phyloP scores from a whole-genome alignment of 2,888 invertebrate genomes.

The Phyto melanocephala region DNA sequence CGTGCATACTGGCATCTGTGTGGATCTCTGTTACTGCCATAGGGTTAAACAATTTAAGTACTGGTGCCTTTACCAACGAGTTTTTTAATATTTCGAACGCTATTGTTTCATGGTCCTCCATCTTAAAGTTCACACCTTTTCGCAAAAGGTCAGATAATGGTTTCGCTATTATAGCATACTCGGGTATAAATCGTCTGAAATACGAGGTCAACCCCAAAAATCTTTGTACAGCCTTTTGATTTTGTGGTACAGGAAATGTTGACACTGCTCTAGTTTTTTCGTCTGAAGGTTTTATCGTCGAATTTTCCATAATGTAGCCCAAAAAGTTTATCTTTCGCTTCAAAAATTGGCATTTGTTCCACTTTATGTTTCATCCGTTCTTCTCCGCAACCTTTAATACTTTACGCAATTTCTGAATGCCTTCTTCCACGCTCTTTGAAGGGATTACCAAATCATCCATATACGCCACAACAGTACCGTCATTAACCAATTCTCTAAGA shows the following conservation, averaged over 20 bases:
- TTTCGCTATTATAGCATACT: not conserved
- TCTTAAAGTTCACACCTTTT: constrained; percentile 63
- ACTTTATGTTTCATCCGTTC: constrained; percentile 11
- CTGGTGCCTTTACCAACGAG: not conserved
- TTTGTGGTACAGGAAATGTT: constrained; percentile 31
- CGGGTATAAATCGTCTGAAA: too few relatives aligned
- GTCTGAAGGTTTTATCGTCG: not conserved
- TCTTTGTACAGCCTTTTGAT: not conserved
- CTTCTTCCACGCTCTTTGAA: constrained; percentile 24
- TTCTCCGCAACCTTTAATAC: constrained; percentile 5
- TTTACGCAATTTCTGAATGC: not conserved
- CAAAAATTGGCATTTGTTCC: constrained; percentile 21
- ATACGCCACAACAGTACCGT: constrained; percentile 2
- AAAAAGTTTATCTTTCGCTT: not conserved
- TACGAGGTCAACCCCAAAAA: not conserved
- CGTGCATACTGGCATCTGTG: constrained; percentile 48
- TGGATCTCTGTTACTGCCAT: constrained; percentile 36
- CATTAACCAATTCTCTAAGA: not conserved
- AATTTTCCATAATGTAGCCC: constrained; percentile 9
- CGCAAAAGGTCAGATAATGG: too few relatives aligned
- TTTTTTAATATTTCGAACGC: constrained; percentile 9
- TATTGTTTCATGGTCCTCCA: constrained; percentile 54
- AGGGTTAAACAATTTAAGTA: constrained; percentile 15
- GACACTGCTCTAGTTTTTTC: constrained; percentile 11
- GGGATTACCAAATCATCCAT: too few relatives aligned